phyloP scores from a whole-genome alignment of 2,888 invertebrate genomes.

The Palloptera scutellata region DNA sequence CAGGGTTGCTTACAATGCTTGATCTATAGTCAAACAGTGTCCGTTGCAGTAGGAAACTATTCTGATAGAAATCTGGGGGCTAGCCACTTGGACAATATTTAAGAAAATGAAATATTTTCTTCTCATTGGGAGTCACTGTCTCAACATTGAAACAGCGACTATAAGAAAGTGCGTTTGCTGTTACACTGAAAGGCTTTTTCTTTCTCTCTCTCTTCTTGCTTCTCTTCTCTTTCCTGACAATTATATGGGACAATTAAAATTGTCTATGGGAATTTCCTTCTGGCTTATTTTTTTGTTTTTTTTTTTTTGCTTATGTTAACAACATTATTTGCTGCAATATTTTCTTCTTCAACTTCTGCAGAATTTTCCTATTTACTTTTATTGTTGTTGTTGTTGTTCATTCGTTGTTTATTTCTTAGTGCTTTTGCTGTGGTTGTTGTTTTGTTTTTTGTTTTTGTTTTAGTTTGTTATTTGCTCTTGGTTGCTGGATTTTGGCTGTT shows the following conservation, averaged over 20 bases:
- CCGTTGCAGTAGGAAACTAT: no score
- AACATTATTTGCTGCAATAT: constrained; percentile 19
- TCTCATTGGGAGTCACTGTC: no score
- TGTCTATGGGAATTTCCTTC: constrained; percentile 29
- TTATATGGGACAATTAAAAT: constrained; percentile 35
- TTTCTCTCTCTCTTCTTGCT: constrained; percentile 21
- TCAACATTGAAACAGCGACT: no score
- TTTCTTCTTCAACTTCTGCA: not conserved
- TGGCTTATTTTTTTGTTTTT: not conserved
- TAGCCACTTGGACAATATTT: no score
- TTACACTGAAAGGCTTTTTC: constrained; percentile 16
- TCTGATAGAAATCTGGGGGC: no score
- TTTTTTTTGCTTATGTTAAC: constrained; percentile 1
- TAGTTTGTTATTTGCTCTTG: constrained; percentile 12
- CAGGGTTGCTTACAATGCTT: no score
- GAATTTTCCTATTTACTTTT: constrained; percentile 10
- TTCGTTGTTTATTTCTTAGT: constrained; percentile 1
- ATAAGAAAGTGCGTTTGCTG: not conserved
- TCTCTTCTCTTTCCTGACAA: no score
- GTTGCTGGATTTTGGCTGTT: constrained; percentile 7
- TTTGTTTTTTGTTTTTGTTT: constrained; percentile 15
- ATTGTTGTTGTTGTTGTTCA: not conserved
- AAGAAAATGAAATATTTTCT: no score
- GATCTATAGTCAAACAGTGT: no score
- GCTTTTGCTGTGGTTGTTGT: constrained; percentile 3